Conservation (phyloP, 2,888 invertebrate species). For the Drosophila melanosoma region DNA sequence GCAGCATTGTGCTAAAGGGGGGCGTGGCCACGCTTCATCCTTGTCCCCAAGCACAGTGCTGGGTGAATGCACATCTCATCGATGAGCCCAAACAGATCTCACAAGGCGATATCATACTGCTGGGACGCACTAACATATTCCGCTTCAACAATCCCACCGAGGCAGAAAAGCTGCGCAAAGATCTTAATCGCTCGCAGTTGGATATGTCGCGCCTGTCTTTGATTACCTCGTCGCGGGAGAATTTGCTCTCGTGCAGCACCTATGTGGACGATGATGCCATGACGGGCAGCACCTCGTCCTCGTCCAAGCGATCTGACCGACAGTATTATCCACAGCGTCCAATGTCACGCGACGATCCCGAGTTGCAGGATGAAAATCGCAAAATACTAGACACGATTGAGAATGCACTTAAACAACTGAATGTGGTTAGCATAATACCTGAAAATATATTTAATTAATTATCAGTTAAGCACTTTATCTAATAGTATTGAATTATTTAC, state of each 20-base stretch:
- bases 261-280: constrained; percentile 82
- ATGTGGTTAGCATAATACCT: constrained; percentile 74
- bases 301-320: constrained; percentile 80
- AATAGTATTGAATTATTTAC: constrained; percentile 40
- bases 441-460: background rate
- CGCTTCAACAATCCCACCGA: constrained; percentile 96
- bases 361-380: constrained; percentile 88
- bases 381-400: constrained; percentile 89
- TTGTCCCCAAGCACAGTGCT: constrained; percentile 90
- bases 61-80: constrained; percentile 92
- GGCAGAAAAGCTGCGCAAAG: constrained; percentile 92
- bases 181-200: constrained; percentile 88
- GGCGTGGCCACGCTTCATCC: constrained; percentile 92
- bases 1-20: constrained; percentile 89
- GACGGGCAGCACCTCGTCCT: constrained; percentile 73
- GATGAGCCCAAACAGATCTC: constrained; percentile 92
- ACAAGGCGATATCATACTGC: constrained; percentile 92
- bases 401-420: constrained; percentile 88
- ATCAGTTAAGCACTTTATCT: background rate
- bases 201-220: constrained; percentile 93
- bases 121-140: constrained; percentile 92
- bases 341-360: constrained; percentile 86
- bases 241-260: constrained; percentile 86
- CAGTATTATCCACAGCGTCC: constrained; percentile 84
- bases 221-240: constrained; percentile 90